These are phyloP conservation scores for Diadophis punctatus DNA, from an alignment of 2,113 vertebrate genomes.

Conservation along the genomic window DNA sequence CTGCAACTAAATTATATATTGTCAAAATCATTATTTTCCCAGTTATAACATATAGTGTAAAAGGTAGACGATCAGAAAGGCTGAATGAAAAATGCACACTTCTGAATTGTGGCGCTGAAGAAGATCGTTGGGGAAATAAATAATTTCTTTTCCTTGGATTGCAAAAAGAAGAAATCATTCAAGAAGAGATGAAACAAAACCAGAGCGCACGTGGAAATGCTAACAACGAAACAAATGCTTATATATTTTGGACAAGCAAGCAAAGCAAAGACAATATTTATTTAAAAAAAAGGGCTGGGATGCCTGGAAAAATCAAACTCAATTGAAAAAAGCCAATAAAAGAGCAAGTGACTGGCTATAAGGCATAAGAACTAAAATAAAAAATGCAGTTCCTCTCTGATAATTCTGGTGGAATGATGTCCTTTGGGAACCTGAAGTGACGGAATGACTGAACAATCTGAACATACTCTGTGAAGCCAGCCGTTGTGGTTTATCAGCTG, in stretches of 20 bases:
- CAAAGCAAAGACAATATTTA: not conserved
- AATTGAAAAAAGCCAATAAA: not conserved
- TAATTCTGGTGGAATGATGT: not conserved
- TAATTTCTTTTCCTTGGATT: not conserved
- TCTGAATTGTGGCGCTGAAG: not conserved
- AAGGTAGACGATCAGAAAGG: not conserved
- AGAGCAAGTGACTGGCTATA: not conserved
- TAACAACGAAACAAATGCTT: not conserved
- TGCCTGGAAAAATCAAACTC: not conserved
- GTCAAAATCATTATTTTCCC: not conserved
- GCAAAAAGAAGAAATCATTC: not conserved
- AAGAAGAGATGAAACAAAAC: not conserved
- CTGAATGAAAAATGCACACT: not conserved
- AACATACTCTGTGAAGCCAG: not conserved
- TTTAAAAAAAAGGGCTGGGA: not conserved
- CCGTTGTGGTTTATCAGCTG: not conserved
- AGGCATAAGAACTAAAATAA: not conserved
- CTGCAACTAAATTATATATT: not conserved
- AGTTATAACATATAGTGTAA: not conserved
- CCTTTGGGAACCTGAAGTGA: not conserved
- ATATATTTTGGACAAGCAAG: not conserved
- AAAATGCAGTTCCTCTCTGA: not conserved
- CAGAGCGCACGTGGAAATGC: not conserved
- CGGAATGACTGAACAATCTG: not conserved
- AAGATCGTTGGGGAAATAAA: not conserved